Evolutionary conservation across 2,888 invertebrate genomes (phyloP), one percentile per base, ranked within the genome.

Genomic region (Erpobdella octoculata): DNA sequence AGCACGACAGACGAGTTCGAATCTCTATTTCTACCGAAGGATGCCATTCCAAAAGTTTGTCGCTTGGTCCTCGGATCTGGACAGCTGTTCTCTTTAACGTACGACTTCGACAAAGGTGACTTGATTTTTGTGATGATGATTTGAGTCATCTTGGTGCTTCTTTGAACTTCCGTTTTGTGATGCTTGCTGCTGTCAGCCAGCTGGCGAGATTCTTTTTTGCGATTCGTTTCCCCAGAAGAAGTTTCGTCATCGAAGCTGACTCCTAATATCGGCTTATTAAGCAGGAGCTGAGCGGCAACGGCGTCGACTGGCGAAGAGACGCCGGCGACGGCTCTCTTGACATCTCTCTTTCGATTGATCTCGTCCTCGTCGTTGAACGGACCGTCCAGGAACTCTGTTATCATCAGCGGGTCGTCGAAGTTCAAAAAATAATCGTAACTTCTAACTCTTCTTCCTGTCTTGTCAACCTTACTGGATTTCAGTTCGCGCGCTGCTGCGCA

Each of bases 331-430:
- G 31, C 31, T 28, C 6, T 8, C 9, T 18, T 18, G 25, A 18
- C 62, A 28, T 21, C 33, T 18, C 37, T 12, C 31, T 38, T 62
- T 38, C 38, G 21, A 21, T 21, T 41, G 38, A n/a, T 36, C n/a
- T 35, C 28, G 15, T 70, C 72, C 3, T 37, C 65, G 37, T 72
- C 72, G 21, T 48, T 58, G 35, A 37, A 31, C 18, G 72, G 72
- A 3, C 72, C 72, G 38, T 72, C 58, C 5, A 72, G 31, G 25
- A 72, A 72, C 48, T 72, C 72, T 1, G 72, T 72, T 31, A 72
- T 70, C 48, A 38, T 70, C 41, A 70, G 62, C 9, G 72, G 70
- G 38, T 72, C 70, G 18, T 72, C 59, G 31, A 28, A 33, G 58
- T 21, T 67, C 53, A 46, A 48, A 21, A 68, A 62, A 62, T 62